These are phyloP conservation scores for Cynaeus angustus DNA, from an alignment of 2,888 invertebrate species.

Conservation along the genomic window DNA sequence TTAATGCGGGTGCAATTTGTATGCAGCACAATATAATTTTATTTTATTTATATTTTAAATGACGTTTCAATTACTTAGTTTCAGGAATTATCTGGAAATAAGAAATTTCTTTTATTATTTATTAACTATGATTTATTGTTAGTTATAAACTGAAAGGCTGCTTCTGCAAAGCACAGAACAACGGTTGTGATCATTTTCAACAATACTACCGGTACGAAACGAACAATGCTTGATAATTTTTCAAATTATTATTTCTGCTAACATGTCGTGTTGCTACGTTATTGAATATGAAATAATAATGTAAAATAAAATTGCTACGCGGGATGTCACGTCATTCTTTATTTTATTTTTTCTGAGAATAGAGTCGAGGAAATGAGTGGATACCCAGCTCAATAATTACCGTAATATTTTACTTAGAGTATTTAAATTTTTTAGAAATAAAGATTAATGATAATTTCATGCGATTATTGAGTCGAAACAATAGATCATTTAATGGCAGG, in stretches of 20 bases:
- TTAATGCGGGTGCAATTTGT: slow-evolving; percentile 34
- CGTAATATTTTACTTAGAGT: background rate
- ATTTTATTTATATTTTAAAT: slow-evolving; percentile 26
- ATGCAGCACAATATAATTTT: slow-evolving; percentile 20
- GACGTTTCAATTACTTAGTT: too few species aligned
- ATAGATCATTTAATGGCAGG: too few species aligned
- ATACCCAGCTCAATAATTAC: background rate
- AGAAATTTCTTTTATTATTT: background rate
- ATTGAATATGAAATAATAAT: slow-evolving; percentile 23
- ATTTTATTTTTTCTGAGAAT: slow-evolving; percentile 9
- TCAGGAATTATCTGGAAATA: slow-evolving; percentile 3
- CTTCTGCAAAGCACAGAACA: background rate
- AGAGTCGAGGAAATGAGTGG: background rate
- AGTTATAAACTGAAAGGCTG: background rate
- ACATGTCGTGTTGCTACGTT: slow-evolving; percentile 17
- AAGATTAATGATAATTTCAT: too few species aligned
- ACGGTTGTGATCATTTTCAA: slow-evolving; percentile 5
- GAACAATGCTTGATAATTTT: slow-evolving; percentile 6
- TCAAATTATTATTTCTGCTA: slow-evolving; percentile 13
- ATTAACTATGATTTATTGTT: background rate
- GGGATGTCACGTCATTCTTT: slow-evolving; percentile 22
- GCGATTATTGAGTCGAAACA: too few species aligned
- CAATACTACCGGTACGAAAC: background rate
- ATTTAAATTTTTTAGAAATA: background rate
- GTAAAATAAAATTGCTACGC: slow-evolving; percentile 25